A percentile compares a stretch with the other conserved stretches of the same genome.
These are phyloP conservation scores for Hirudo medicinalis DNA, from an alignment of 1,140 invertebrate genomes.

Conservation along the genomic window DNA sequence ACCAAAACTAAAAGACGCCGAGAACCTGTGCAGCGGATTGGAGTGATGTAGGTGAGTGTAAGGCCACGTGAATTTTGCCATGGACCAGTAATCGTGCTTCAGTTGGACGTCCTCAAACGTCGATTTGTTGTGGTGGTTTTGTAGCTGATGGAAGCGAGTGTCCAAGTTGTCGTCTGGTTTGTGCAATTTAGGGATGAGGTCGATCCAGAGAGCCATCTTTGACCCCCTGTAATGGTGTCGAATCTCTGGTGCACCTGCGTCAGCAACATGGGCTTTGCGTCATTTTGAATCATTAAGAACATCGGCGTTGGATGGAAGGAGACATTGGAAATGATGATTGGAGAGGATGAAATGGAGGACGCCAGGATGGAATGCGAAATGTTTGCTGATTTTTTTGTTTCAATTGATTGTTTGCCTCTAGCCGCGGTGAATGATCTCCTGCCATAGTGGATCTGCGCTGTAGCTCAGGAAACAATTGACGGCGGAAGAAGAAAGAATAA, in stretches of 20 bases:
- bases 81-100: not conserved
- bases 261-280: no score
- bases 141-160: slow-evolving; percentile 67
- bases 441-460: not conserved
- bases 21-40: no score
- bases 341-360: no score
- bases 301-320: no score
- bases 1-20: no score
- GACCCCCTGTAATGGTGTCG: slow-evolving; percentile 89
- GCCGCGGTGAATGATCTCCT: not conserved
- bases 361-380: no score
- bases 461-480: not conserved
- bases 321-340: no score
- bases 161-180: slow-evolving; percentile 66
- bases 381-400: no score
- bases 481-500: not conserved
- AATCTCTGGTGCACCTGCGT: slow-evolving; percentile 33
- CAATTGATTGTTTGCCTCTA: no score
- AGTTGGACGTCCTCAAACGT: slow-evolving; percentile 27
- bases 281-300: no score
- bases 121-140: slow-evolving; percentile 44
- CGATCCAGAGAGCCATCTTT: slow-evolving; percentile 87
- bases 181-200: slow-evolving; percentile 87
- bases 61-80: not conserved
- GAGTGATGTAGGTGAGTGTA: not conserved